Evolutionary conservation across 2,888 invertebrate genomes (phyloP).

Genomic region (Onchidella celtica): DNA sequence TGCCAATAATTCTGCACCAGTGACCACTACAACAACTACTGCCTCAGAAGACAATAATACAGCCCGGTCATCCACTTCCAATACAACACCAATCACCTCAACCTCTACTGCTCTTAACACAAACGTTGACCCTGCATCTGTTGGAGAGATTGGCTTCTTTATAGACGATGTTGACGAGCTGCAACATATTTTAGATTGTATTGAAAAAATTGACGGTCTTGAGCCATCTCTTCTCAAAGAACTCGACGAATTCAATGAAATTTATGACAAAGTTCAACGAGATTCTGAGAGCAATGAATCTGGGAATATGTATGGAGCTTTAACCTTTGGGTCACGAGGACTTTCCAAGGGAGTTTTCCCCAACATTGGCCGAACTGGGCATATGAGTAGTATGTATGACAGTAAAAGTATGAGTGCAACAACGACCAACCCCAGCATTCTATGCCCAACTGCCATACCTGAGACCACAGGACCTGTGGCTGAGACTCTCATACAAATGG

Average conservation of each 20-base stretch:
- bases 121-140: slow-evolving; percentile 50
- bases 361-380: slow-evolving; percentile 43
- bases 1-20: slow-evolving; percentile 38
- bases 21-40: slow-evolving; percentile 47
- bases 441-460: slow-evolving; percentile 43
- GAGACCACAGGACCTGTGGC: slow-evolving; percentile 89
- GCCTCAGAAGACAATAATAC: slow-evolving; percentile 58
- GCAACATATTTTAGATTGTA: slow-evolving; percentile 84
- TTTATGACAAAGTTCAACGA: slow-evolving; percentile 62
- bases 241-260: slow-evolving; percentile 70
- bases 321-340: slow-evolving; percentile 59
- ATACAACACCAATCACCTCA: background rate
- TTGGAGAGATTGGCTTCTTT: slow-evolving; percentile 57
- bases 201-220: slow-evolving; percentile 86
- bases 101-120: slow-evolving; percentile 38
- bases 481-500: slow-evolving; percentile 97
- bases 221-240: slow-evolving; percentile 66
- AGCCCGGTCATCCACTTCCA: background rate
- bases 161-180: slow-evolving; percentile 69
- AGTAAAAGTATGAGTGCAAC: slow-evolving; percentile 42
- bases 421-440: slow-evolving; percentile 37
- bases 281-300: slow-evolving; percentile 65
- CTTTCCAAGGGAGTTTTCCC: slow-evolving; percentile 55
- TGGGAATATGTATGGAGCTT: slow-evolving; percentile 53
- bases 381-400: slow-evolving; percentile 53